A percentile compares a stretch with the other conserved stretches of the same genome.
These are phyloP conservation scores for Synaphobranchus kaupii DNA, from an alignment of 2,797 vertebrate genomes.

Conservation along the genomic window DNA sequence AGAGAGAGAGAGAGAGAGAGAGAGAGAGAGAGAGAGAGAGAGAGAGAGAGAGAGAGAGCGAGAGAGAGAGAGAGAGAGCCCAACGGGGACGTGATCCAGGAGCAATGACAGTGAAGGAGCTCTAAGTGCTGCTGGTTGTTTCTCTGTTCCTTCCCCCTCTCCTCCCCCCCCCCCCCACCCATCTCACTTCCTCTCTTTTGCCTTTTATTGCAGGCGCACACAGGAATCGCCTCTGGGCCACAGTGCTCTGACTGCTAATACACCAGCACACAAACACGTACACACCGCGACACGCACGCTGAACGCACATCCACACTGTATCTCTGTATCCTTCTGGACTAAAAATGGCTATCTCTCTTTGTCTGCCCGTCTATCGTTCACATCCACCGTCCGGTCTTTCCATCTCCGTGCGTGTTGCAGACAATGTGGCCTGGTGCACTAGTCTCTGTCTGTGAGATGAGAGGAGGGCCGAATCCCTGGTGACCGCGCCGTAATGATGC, in stretches of 20 bases:
- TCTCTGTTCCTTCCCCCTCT: slow-evolving; percentile 45
- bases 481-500: slow-evolving; percentile 61
- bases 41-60: slow-evolving; percentile 42
- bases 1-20: slow-evolving; percentile 8
- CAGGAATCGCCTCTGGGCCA: slow-evolving; percentile 78
- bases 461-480: slow-evolving; percentile 55
- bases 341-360: slow-evolving; percentile 62
- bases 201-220: slow-evolving; percentile 79
- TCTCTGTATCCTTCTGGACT: slow-evolving; percentile 62
- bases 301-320: slow-evolving; percentile 41
- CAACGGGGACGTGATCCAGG: slow-evolving; percentile 72
- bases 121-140: slow-evolving; percentile 68
- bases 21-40: slow-evolving; percentile 37
- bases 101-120: slow-evolving; percentile 74
- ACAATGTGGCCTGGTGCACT: slow-evolving; percentile 32
- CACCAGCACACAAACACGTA: slow-evolving; percentile 59
- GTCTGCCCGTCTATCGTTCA: slow-evolving; percentile 44
- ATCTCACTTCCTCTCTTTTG: slow-evolving; percentile 73
- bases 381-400: slow-evolving; percentile 44
- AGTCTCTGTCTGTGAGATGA: slow-evolving; percentile 49
- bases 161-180: slow-evolving; percentile 50
- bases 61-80: slow-evolving; percentile 50
- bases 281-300: slow-evolving; percentile 45
- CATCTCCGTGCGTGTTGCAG: not conserved
- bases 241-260: slow-evolving; percentile 77